Evolutionary conservation across 2,797 vertebrate genomes (phyloP), one percentile per base, ranked within the genome.

Genomic region (Phoeniculus purpureus): DNA sequence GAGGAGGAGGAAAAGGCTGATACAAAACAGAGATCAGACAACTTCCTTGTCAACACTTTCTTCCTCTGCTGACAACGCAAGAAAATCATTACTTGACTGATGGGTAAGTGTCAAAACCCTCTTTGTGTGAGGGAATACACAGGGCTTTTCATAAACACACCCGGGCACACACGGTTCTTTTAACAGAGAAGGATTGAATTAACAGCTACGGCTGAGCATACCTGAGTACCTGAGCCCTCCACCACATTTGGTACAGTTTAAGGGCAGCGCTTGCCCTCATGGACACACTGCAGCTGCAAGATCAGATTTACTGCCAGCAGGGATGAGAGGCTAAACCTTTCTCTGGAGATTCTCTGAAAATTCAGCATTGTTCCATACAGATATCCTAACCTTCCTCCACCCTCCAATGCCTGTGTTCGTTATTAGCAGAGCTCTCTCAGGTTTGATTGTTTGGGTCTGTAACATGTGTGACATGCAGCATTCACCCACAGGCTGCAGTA

Each of bases 191-290:
- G 74, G 56, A 7, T 1, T 86, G 91, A 73, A 25, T 62, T 74
- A 75, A 26, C 50, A 82, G 73, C 67, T 79, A 9, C 3, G 37
- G 3, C 21, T 3, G 60, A 65, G 73, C 71, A 2, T 52, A 87
- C 79, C 75, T 25, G 51, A 37, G 73, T 34, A 48, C 74, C 84
- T 55, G 62, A 79, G 65, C 78, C 52, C 88, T 76, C 32, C 81
- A 16, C 9, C 90, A 67, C 83, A 78, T 72, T 79, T 84, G 82
- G 34, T 68, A 37, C 59, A 75, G 71, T 19, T 82, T 65, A 64
- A 64, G 81, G 50, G 32, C 27, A 93, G 62, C 23, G 0, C 40
- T 84, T 23, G 19, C 21, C 51, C 47, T 50, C 9, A 12, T 71
- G 61, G 90, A 67, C 56, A n/a, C 84, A 27, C 2, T 4, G 55